A percentile compares a stretch with the other conserved stretches of the same genome.
These are phyloP conservation scores for Muscina levida DNA, from an alignment of 2,888 invertebrate species.

Conservation along the genomic window DNA sequence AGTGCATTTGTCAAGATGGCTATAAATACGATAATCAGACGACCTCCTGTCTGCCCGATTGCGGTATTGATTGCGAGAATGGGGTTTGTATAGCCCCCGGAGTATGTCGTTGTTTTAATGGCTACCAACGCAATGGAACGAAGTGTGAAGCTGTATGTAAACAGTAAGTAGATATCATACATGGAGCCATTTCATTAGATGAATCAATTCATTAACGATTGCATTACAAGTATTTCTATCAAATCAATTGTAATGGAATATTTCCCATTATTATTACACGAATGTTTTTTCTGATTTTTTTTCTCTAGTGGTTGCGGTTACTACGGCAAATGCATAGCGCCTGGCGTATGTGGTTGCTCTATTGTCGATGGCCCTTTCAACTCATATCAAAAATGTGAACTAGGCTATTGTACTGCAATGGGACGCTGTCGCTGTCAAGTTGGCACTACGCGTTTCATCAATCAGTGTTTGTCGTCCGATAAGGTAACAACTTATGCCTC, in stretches of 20 bases:
- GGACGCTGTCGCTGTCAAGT: slow-evolving; percentile 74
- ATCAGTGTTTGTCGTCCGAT: slow-evolving; percentile 75
- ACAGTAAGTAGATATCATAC: slow-evolving; percentile 54
- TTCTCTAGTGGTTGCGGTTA: slow-evolving; percentile 73
- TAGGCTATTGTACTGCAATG: slow-evolving; percentile 72
- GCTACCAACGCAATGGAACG: slow-evolving; percentile 73
- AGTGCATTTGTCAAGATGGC: slow-evolving; percentile 80
- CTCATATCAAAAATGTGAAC: slow-evolving; percentile 67
- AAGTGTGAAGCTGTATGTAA: slow-evolving; percentile 75
- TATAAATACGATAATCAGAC: slow-evolving; percentile 75
- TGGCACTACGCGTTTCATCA: slow-evolving; percentile 74
- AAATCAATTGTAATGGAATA: too few species aligned
- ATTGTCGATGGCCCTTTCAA: slow-evolving; percentile 68
- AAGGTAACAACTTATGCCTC: slow-evolving; percentile 76
- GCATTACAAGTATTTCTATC: too few species aligned
- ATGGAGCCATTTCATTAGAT: too few species aligned
- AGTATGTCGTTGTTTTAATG: slow-evolving; percentile 78
- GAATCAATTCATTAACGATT: too few species aligned
- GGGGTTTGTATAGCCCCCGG: slow-evolving; percentile 78
- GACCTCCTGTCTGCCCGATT: slow-evolving; percentile 75
- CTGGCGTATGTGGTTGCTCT: slow-evolving; percentile 77
- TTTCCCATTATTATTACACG: too few species aligned
- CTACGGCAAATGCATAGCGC: slow-evolving; percentile 76
- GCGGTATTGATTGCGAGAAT: slow-evolving; percentile 75
- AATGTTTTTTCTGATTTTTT: too few species aligned